phyloP scores from a whole-genome alignment of 2,797 vertebrate species.

The Centroberyx gerrardi region DNA sequence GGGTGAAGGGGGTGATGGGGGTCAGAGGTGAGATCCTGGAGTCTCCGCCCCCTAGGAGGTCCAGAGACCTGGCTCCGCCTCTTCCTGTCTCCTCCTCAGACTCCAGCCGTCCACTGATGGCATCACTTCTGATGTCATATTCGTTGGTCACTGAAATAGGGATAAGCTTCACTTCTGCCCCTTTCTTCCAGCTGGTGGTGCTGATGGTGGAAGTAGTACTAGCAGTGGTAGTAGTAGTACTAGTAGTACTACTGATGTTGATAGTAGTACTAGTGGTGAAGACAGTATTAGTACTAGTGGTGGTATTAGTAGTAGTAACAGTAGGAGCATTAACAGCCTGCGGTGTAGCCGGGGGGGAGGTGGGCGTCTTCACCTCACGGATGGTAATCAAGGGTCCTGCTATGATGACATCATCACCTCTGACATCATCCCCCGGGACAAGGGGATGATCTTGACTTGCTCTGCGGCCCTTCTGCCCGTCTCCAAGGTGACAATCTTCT shows the following conservation, averaged over 20 bases:
- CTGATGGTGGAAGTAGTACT: not conserved
- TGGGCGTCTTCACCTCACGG: slow-evolving; percentile 85
- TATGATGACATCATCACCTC: slow-evolving; percentile 66
- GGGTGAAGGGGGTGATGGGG: not conserved
- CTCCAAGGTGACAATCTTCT: not conserved
- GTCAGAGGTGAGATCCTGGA: slow-evolving; percentile 36
- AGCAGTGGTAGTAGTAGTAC: not conserved
- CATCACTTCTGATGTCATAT: not conserved
- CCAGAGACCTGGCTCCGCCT: not conserved
- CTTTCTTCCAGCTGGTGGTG: not conserved
- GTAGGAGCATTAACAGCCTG: not conserved
- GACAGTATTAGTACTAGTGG: not conserved
- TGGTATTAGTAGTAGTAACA: not conserved
- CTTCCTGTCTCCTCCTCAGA: not conserved
- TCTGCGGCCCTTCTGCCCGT: not conserved
- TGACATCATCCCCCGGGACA: slow-evolving; percentile 56
- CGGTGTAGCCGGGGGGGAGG: slow-evolving; percentile 56
- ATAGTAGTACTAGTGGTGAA: not conserved
- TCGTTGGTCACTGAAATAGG: not conserved
- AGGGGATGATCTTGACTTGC: slow-evolving; percentile 70
- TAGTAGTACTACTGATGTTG: not conserved
- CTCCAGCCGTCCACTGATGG: not conserved
- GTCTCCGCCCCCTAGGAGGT: not conserved
- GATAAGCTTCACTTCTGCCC: not conserved
- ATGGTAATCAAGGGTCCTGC: slow-evolving; percentile 80